These are phyloP conservation scores for Xenops minutus DNA, from an alignment of 2,797 vertebrate genomes.

Conservation along the genomic window DNA sequence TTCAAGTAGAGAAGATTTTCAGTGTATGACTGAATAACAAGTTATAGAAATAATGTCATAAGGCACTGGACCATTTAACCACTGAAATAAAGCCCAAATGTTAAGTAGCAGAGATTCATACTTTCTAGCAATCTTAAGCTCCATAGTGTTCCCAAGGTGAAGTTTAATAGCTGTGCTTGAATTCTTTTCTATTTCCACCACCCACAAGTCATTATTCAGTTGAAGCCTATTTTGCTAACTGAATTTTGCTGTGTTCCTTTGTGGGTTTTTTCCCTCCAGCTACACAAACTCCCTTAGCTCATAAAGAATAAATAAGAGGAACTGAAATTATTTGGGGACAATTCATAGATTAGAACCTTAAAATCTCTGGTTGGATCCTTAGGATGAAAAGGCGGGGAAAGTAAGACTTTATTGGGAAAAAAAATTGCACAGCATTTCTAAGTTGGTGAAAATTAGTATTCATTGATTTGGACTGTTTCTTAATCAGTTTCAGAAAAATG, in stretches of 20 bases:
- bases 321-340: neutral
- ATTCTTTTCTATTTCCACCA: neutral
- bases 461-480: neutral
- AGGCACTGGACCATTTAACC: neutral
- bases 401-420: neutral
- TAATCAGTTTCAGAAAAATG: neutral
- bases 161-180: neutral
- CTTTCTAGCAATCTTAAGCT: neutral
- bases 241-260: neutral
- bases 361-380: neutral
- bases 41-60: neutral
- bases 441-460: neutral
- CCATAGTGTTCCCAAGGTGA: neutral
- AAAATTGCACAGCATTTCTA: neutral
- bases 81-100: neutral
- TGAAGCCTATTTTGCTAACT: neutral
- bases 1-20: conserved; percentile 22
- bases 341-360: neutral
- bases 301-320: neutral
- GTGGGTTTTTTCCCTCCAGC: neutral
- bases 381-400: neutral
- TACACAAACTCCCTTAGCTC: neutral
- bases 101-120: neutral
- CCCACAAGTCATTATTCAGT: neutral
- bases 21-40: neutral